These are phyloP conservation scores for Saccostrea glomerata DNA, from an alignment of 1,140 invertebrate species.

Conservation along the genomic window DNA sequence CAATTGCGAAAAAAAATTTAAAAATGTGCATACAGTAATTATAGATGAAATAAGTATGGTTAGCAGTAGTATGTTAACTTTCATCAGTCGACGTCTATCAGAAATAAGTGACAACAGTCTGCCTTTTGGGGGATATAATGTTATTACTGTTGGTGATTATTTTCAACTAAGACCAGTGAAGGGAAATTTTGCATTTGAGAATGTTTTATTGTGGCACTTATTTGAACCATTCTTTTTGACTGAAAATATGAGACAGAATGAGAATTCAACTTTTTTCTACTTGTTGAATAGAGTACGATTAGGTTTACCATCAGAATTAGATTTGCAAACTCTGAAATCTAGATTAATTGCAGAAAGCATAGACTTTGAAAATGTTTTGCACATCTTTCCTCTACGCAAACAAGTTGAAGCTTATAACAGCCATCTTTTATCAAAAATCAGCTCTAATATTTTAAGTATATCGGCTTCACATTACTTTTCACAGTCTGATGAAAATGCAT, in stretches of 20 bases:
- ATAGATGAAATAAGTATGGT: slow-evolving; percentile 56
- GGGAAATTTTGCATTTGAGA: slow-evolving; percentile 46
- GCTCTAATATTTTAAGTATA: neutral
- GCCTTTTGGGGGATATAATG: slow-evolving; percentile 53
- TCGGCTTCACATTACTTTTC: slow-evolving; percentile 51
- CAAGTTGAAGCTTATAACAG: no score
- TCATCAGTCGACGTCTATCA: neutral
- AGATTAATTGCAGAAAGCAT: neutral
- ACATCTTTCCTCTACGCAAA: no score
- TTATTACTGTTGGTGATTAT: slow-evolving; percentile 55
- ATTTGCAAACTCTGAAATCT: neutral
- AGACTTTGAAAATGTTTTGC: neutral
- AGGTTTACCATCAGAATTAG: slow-evolving; percentile 20
- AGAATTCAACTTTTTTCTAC: slow-evolving; percentile 10
- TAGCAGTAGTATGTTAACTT: slow-evolving; percentile 27
- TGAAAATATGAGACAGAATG: slow-evolving; percentile 54
- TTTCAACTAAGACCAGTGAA: slow-evolving; percentile 50
- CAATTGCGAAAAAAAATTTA: slow-evolving; percentile 10
- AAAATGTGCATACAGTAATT: slow-evolving; percentile 37
- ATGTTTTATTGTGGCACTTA: slow-evolving; percentile 49
- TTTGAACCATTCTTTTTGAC: slow-evolving; percentile 55
- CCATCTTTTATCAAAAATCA: no score
- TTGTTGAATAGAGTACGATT: slow-evolving; percentile 50
- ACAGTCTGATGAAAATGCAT: slow-evolving; percentile 28
- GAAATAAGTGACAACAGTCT: slow-evolving; percentile 42